Conservation (phyloP, 2,888 invertebrate species). For the Rhingia campestris region DNA sequence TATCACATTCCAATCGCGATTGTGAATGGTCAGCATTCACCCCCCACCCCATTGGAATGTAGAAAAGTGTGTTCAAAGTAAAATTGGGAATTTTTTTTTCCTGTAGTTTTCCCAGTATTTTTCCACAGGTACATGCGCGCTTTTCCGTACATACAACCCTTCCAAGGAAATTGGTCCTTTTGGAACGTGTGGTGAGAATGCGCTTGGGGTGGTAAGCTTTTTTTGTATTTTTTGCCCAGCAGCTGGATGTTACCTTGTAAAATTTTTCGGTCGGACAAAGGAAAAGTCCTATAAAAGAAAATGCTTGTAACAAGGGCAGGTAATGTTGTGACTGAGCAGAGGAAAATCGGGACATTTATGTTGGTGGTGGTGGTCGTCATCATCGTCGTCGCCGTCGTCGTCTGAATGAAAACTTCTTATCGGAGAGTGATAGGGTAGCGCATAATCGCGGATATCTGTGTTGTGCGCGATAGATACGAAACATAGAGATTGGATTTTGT, state of each 20-base stretch:
- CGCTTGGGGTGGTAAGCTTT: constrained; percentile 13
- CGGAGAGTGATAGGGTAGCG: constrained; percentile 16
- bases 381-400: too few relatives aligned
- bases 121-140: constrained; percentile 35
- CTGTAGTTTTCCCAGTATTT: constrained; percentile 45
- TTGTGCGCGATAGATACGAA: not conserved
- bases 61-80: constrained; percentile 22
- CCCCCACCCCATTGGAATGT: constrained; percentile 5
- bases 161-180: not conserved
- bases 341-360: constrained; percentile 31
- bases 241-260: constrained; percentile 35
- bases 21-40: constrained; percentile 65
- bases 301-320: constrained; percentile 33
- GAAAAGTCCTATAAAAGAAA: constrained; percentile 16
- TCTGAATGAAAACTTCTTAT: constrained; percentile 21
- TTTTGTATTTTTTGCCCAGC: not conserved
- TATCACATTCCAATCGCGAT: constrained; percentile 52
- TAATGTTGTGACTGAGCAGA: constrained; percentile 27
- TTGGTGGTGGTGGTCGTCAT: not conserved
- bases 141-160: not conserved
- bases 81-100: constrained; percentile 35
- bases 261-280: constrained; percentile 23
- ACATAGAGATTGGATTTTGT: not conserved
- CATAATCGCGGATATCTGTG: constrained; percentile 17
- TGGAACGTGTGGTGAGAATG: constrained; percentile 65